Conservation (phyloP, 2,113 vertebrate genomes). For the Camelus dromedarius region DNA sequence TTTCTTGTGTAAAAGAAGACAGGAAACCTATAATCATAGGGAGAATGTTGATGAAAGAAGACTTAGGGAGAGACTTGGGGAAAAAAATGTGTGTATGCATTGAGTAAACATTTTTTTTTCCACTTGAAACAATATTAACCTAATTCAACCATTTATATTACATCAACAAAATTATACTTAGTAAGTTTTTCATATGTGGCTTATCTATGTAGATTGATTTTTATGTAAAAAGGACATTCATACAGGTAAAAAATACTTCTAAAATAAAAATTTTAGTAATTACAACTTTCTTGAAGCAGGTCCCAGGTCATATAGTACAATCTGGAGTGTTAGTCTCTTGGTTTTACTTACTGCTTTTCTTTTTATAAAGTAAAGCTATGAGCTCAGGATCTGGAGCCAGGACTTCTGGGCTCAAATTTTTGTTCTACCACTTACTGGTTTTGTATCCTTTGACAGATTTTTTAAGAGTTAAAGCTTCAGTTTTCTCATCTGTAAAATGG, state of each 20-base stretch:
- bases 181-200: conserved; percentile 17
- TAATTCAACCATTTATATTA: conserved; percentile 13
- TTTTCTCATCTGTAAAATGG: conserved; percentile 47
- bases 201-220: conserved; percentile 41
- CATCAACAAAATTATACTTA: not conserved
- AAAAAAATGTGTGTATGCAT: not conserved
- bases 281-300: not conserved
- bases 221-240: conserved; percentile 39
- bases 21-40: not conserved
- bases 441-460: conserved; percentile 7
- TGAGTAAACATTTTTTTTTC: not conserved
- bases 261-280: not conserved
- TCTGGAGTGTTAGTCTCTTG: conserved; percentile 15
- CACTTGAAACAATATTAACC: not conserved
- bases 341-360: conserved; percentile 34
- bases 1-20: conserved; percentile 13
- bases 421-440: not conserved
- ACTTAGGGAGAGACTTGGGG: not conserved
- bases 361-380: conserved; percentile 39
- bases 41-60: conserved; percentile 19
- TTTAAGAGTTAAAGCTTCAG: not conserved
- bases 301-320: not conserved
- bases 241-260: conserved; percentile 34
- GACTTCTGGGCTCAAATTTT: conserved; percentile 33
- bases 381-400: conserved; percentile 11